phyloP scores from a whole-genome alignment of 2,888 invertebrate genomes.

The Athripsodes cinereus region DNA sequence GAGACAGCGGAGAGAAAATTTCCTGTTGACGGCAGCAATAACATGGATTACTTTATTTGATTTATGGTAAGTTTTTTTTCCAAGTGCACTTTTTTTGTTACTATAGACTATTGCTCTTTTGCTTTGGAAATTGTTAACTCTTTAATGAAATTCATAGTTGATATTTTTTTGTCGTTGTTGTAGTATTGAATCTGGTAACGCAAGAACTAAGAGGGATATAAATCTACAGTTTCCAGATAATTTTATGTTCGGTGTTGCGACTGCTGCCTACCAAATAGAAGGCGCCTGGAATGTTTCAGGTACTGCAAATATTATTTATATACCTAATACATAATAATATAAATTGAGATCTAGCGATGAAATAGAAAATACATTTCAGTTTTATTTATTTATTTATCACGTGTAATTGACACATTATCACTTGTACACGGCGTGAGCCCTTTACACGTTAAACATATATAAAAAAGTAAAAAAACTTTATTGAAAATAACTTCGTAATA shows the following conservation, averaged over 20 bases:
- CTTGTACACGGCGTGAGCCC: too few species aligned
- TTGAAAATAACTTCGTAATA: too few species aligned
- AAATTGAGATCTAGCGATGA: too few species aligned
- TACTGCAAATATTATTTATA: conserved; percentile 22
- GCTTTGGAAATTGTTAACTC: too few species aligned
- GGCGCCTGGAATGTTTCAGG: conserved; percentile 49
- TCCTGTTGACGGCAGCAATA: background rate
- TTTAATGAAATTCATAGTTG: too few species aligned
- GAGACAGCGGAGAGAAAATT: too few species aligned
- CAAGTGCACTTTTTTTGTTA: background rate
- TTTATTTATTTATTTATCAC: too few species aligned
- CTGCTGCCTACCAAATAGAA: conserved; percentile 57
- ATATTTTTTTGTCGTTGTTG: conserved; percentile 9
- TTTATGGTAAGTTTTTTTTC: background rate
- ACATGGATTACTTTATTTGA: background rate
- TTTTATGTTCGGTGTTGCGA: conserved; percentile 56
- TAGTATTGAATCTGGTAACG: conserved; percentile 28
- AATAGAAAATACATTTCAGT: too few species aligned
- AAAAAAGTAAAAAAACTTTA: too few species aligned
- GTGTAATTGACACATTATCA: too few species aligned
- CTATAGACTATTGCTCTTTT: background rate
- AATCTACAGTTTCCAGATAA: conserved; percentile 49
- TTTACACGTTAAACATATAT: too few species aligned
- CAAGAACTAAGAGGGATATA: conserved; percentile 30
- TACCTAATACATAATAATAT: too few species aligned